phyloP scores from a whole-genome alignment of 2,113 vertebrate species.

The Heptranchias perlo region DNA sequence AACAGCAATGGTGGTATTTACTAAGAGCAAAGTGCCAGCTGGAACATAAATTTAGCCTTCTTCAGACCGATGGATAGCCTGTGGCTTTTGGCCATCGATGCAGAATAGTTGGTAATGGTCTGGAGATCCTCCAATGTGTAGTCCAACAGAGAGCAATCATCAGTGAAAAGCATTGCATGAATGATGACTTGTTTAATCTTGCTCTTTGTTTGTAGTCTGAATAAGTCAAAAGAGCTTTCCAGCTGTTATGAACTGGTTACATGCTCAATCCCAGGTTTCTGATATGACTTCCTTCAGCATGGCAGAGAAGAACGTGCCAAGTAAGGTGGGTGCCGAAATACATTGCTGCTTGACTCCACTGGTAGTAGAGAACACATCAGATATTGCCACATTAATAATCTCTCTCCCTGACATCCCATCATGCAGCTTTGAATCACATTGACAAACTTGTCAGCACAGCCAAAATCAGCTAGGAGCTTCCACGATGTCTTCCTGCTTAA shows the following conservation, averaged over 20 bases:
- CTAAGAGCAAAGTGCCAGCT: neutral
- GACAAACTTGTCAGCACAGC: neutral
- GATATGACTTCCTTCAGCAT: neutral
- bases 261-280: neutral
- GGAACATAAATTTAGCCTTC: conserved; percentile 18
- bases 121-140: neutral
- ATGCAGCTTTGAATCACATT: neutral
- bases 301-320: neutral
- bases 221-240: neutral
- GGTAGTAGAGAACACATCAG: neutral
- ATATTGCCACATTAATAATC: neutral
- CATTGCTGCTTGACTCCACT: neutral
- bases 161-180: neutral
- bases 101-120: neutral
- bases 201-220: neutral
- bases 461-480: neutral
- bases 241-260: neutral
- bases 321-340: too few species aligned
- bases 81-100: neutral
- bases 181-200: neutral
- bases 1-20: neutral
- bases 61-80: conserved; percentile 5
- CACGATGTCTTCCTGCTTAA: neutral
- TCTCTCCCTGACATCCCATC: neutral
- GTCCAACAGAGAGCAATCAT: neutral